Base-by-base conservation (phyloP, 2,797 vertebrate species). In the Coreius guichenoti region DNA sequence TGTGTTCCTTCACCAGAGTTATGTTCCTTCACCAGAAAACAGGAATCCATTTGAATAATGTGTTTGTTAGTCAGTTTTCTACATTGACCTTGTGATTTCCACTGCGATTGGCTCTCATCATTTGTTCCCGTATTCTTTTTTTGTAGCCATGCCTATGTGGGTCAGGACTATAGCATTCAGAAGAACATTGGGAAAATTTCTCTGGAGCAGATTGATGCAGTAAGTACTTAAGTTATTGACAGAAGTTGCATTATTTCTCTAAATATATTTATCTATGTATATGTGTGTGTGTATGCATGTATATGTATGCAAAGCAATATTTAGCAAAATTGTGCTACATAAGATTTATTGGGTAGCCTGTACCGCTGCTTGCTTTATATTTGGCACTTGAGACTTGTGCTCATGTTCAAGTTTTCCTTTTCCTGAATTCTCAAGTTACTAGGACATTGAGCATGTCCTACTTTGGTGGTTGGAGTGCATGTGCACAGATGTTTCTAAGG, bases 111-210 rank as follows among this genome's bases (percentile, higher is more conserved):
- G 23, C 67, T 79, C 8, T 85, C 16, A 61, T 77, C 11, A 83
- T 72, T 82, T 56, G 63, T 83, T 68, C 8, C 2, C 90, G 86
- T 83, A 11, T 74, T 89, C 86, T 91, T 33, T 88, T 43, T 83
- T 93, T 93, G 82, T 82, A 99, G 98, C 91, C 96, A 99, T 94
- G 96, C 97, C 51, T 99, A 99, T 0, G 91, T 98, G 91, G 98
- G 98, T 65, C 97, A 99, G 91, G 98, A 99, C 93, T 99, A 99
- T 92, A 98, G 95, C 33, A 79, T 92, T 81, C 97, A 98, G 90
- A 97, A 96, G 92, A 98, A 95, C 84, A 89, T 94, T 21, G 97
- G 98, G 63, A 99, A 97, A 92, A 96, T 99, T 93, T 98, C 97
- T 77, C 93, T 99, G 90, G 98, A 98, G 33, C 98, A 99, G 89